Percentiles rank a stretch among this genome's conserved stretches.
These are phyloP conservation scores for Habroteleia sp. DNA, from an alignment of 2,888 invertebrate genomes.

Conservation along the genomic window DNA sequence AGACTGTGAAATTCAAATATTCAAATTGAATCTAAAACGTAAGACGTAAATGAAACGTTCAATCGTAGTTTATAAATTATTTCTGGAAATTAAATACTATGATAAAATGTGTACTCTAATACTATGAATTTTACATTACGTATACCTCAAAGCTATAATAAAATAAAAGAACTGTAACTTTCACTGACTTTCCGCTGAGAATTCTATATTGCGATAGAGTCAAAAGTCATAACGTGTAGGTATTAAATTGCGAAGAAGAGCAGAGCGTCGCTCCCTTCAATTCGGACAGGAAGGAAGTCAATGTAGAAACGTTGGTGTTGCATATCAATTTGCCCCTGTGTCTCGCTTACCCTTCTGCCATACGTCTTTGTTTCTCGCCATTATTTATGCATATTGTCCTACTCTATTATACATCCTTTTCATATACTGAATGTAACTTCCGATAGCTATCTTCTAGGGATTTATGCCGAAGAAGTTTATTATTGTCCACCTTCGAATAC, in stretches of 20 bases:
- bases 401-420: slow-evolving; percentile 55
- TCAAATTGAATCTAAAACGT: too few relatives aligned
- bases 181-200: slow-evolving; percentile 8
- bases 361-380: slow-evolving; percentile 47
- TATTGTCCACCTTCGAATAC: slow-evolving; percentile 23
- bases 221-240: slow-evolving; percentile 42
- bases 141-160: too few relatives aligned
- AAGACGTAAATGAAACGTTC: too few relatives aligned
- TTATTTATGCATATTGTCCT: slow-evolving; percentile 53
- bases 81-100: too few relatives aligned
- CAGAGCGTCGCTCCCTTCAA: slow-evolving; percentile 55
- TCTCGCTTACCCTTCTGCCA: slow-evolving; percentile 39
- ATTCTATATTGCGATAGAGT: slow-evolving; percentile 18
- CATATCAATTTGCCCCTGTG: slow-evolving; percentile 71
- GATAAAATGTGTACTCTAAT: too few relatives aligned
- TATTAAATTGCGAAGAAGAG: slow-evolving; percentile 61
- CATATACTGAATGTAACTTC: slow-evolving; percentile 40
- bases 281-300: slow-evolving; percentile 75
- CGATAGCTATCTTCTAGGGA: slow-evolving; percentile 40
- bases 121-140: too few relatives aligned
- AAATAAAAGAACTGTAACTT: too few relatives aligned
- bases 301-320: slow-evolving; percentile 71
- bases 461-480: slow-evolving; percentile 22
- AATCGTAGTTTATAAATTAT: too few relatives aligned
- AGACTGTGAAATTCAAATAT: too few relatives aligned